phyloP scores from a whole-genome alignment of 2,888 invertebrate species.

The Eugnorisma glareosa region DNA sequence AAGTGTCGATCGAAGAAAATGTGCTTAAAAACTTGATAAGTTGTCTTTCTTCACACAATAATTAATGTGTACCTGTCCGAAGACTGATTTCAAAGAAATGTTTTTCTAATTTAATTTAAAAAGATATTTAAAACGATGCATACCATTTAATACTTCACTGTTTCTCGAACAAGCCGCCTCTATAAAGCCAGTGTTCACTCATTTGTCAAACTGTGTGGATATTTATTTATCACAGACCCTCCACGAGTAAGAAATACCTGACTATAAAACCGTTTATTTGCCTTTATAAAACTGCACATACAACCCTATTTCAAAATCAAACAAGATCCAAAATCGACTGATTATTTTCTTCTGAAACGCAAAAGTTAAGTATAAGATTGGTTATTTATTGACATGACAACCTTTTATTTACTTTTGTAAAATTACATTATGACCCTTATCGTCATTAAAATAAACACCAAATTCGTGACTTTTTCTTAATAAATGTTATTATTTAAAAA shows the following conservation, averaged over 20 bases:
- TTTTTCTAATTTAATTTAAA: slow-evolving; percentile 65
- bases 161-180: slow-evolving; percentile 77
- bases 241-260: slow-evolving; percentile 84
- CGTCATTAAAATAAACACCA: slow-evolving; percentile 26
- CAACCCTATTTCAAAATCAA: slow-evolving; percentile 34
- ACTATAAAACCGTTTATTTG: slow-evolving; percentile 60
- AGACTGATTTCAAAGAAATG: slow-evolving; percentile 57
- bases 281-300: slow-evolving; percentile 11
- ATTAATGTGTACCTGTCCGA: slow-evolving; percentile 33
- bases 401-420: slow-evolving; percentile 34
- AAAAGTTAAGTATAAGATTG: slow-evolving; percentile 39
- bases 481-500: slow-evolving; percentile 19
- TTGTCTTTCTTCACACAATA: slow-evolving; percentile 1
- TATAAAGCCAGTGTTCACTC: slow-evolving; percentile 86
- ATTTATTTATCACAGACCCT: slow-evolving; percentile 89
- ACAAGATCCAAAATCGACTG: slow-evolving; percentile 66
- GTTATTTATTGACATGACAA: slow-evolving; percentile 56
- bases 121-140: slow-evolving; percentile 67
- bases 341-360: background rate
- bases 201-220: slow-evolving; percentile 88
- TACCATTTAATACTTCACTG: slow-evolving; percentile 67
- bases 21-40: slow-evolving; percentile 4
- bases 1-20: slow-evolving; percentile 10
- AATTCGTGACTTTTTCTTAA: slow-evolving; percentile 10
- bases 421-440: slow-evolving; percentile 26